A percentile compares a stretch with the other conserved stretches of the same genome.
These are phyloP conservation scores for Altica lythri DNA, from an alignment of 2,888 invertebrate species.

Conservation along the genomic window DNA sequence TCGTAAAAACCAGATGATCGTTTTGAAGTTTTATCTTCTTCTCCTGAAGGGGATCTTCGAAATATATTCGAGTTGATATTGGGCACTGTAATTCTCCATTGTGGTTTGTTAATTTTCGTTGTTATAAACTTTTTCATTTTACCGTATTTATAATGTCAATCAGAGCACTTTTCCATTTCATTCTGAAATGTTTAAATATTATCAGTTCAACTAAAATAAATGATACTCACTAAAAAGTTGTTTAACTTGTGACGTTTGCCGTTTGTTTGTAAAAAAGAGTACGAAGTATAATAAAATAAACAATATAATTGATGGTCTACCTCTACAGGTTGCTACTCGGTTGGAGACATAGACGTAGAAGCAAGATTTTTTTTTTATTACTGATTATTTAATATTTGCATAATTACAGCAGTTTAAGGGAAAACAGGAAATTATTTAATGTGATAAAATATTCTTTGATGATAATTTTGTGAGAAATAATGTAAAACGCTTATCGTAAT, in stretches of 20 bases:
- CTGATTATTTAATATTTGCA: neutral
- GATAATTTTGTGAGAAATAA: neutral
- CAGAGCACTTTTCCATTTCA: slow-evolving; percentile 21
- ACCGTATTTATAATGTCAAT: neutral
- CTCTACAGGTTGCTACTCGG: slow-evolving; percentile 31
- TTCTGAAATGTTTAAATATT: slow-evolving; percentile 18
- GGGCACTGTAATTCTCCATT: slow-evolving; percentile 55
- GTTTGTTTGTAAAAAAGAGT: slow-evolving; percentile 36
- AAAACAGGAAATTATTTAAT: slow-evolving; percentile 4
- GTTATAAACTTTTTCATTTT: slow-evolving; percentile 57
- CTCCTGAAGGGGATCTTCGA: slow-evolving; percentile 41
- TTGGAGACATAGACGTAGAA: slow-evolving; percentile 6
- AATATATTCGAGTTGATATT: slow-evolving; percentile 49
- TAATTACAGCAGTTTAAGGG: slow-evolving; percentile 1
- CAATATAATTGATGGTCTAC: slow-evolving; percentile 39
- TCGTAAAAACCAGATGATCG: slow-evolving; percentile 54
- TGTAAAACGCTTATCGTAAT: neutral
- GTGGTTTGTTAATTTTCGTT: slow-evolving; percentile 53
- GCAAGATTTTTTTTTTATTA: neutral
- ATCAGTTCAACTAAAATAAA: slow-evolving; percentile 10
- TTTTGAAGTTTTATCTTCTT: slow-evolving; percentile 43
- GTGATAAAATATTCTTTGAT: too few relatives aligned
- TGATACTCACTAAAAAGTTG: slow-evolving; percentile 35
- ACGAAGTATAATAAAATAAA: slow-evolving; percentile 38
- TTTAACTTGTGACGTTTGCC: slow-evolving; percentile 32